Base-by-base conservation (phyloP, 2,888 invertebrate genomes). In the Pecten maximus region DNA sequence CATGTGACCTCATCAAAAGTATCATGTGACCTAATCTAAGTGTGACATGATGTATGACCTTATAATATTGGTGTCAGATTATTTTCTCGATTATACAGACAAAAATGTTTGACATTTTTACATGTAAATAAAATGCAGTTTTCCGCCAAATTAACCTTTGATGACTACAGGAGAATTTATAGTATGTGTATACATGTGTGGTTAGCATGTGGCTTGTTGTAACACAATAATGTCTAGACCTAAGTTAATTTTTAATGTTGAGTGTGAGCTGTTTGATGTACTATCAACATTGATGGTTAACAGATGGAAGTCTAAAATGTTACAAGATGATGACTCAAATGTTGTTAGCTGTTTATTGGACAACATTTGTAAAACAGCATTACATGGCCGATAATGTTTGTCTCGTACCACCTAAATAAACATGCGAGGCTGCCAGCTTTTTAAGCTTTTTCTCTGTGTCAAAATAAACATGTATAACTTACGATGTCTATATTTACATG, bases 291-390 rank as follows among this genome's bases (percentile, higher is more conserved):
- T 74, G 35, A 74, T 35, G 35, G 12, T 28, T 3, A 74, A 74
- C 74, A 74, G 74, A 74, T 74, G 74, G 74, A 23, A 35, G 74
- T 35, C 35, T 19, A 10, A 74, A 74, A 74, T 23, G 15, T 74
- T 35, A 74, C 74, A 74, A 8, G 74, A 74, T 35, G 74, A 23
- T 35, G 74, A 74, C 74, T 74, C 74, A 74, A 74, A 74, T 74
- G 6, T n/a, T n/a, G 2, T 35, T 10, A 28, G 35, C 35, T 74
- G 35, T 74, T 74, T 74, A 74, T 74, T 74, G 8, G 74, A 74
- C 74, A 74, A 74, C 74, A 74, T 35, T 12, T 74, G 74, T 74
- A 74, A 74, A 74, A 74, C 74, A 74, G 35, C 74, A 74, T 28
- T 23, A 35, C 74, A 1, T 2, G 74, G 15, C 35, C 10, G 74